A percentile compares a stretch with the other conserved stretches of the same genome.
Conservation (phyloP, 2,113 vertebrate species). For the Cephalopholis sonnerati region DNA sequence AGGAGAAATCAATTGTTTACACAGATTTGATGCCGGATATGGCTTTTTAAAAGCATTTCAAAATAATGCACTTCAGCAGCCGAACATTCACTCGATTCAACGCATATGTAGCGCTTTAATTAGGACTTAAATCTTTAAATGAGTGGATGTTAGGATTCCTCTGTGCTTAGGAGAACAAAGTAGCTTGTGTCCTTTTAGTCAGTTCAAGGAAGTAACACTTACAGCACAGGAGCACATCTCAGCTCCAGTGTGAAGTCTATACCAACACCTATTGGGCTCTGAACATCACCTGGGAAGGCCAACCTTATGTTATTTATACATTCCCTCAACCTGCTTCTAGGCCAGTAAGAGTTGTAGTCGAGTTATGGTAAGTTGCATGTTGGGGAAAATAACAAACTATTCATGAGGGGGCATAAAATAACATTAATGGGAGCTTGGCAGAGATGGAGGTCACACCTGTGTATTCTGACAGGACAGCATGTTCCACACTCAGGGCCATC, state of each 20-base stretch:
- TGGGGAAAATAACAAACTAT: not conserved
- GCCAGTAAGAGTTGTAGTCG: not conserved
- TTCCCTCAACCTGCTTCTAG: conserved; percentile 9
- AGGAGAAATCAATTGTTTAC: conserved; percentile 44
- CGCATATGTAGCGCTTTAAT: not conserved
- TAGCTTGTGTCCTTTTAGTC: not conserved
- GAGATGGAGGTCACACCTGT: conserved; percentile 62
- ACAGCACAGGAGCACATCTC: conserved; percentile 9
- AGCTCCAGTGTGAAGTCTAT: conserved; percentile 15
- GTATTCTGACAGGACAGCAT: conserved; percentile 54
- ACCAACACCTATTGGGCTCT: conserved; percentile 11
- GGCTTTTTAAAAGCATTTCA: conserved; percentile 32
- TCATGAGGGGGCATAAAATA: conserved; percentile 5
- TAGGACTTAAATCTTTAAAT: conserved; percentile 30
- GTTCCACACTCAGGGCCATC: conserved; percentile 46
- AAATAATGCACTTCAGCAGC: conserved; percentile 18
- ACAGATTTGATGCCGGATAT: conserved; percentile 35
- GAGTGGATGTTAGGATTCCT: conserved; percentile 7
- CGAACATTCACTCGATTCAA: not conserved
- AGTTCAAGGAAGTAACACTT: conserved; percentile 8
- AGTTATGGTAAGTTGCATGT: conserved; percentile 22
- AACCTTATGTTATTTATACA: not conserved
- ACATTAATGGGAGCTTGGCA: conserved; percentile 8
- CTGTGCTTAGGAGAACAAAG: conserved; percentile 24
- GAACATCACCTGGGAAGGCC: not conserved